Conservation (phyloP, 2,888 invertebrate species). For the Apomyelois bistriatella region DNA sequence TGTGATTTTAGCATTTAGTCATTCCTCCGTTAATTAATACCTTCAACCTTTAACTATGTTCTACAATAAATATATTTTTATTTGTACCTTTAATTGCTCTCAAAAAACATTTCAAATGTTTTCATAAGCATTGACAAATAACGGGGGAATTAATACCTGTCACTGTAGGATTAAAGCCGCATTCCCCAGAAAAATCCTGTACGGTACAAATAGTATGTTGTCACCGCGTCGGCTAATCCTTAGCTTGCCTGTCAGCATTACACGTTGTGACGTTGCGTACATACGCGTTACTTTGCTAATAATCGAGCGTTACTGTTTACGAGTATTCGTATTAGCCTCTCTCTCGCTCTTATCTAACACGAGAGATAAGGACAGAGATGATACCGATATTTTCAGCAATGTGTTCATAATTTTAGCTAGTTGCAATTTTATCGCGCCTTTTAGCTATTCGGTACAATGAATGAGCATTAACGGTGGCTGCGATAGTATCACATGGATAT, state of each 20-base stretch:
- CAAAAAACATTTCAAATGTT: not conserved
- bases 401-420: conserved; percentile 4
- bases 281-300: conserved; percentile 20
- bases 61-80: not conserved
- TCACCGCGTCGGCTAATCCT: conserved; percentile 41
- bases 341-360: conserved; percentile 1
- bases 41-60: too few relatives aligned
- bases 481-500: conserved; percentile 6
- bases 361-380: conserved; percentile 17
- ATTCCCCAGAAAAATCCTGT: conserved; percentile 16
- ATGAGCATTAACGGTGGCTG: conserved; percentile 4
- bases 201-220: conserved; percentile 39
- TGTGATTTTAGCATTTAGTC: too few relatives aligned
- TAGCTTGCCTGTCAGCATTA: conserved; percentile 38
- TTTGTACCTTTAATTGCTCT: not conserved
- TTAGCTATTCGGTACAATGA: conserved; percentile 3
- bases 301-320: conserved; percentile 9
- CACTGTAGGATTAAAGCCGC: conserved; percentile 3
- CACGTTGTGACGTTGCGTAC: conserved; percentile 24
- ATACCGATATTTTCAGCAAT: not conserved
- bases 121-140: conserved; percentile 8
- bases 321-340: not conserved
- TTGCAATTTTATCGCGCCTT: not conserved
- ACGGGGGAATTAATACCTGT: not conserved
- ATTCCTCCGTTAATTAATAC: too few relatives aligned